Evolutionary conservation across 1,140 invertebrate genomes (phyloP).

Genomic region (Epicauta chinensis): DNA sequence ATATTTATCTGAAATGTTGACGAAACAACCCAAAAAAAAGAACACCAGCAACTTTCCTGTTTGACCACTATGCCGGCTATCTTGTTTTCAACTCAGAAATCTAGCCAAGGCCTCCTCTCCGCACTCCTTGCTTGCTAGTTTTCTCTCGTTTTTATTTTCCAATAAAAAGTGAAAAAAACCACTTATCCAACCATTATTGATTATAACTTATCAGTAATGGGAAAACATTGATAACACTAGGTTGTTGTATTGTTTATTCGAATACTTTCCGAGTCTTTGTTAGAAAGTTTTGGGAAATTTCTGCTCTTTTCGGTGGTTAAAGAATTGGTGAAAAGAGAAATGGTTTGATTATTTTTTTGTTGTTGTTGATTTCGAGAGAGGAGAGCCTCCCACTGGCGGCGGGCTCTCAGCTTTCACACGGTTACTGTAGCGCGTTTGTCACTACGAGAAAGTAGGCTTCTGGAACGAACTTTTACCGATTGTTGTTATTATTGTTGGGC

Average conservation of each 20-base stretch:
- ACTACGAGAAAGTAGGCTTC: slow-evolving; percentile 38
- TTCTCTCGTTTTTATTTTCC: neutral
- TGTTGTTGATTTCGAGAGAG: no score
- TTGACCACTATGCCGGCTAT: slow-evolving; percentile 1
- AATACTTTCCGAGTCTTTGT: neutral
- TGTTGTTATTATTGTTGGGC: slow-evolving; percentile 20
- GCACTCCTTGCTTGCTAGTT: neutral
- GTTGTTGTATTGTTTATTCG: neutral
- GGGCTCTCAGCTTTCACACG: slow-evolving; percentile 24
- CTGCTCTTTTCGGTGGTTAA: neutral
- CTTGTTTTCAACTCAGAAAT: no score
- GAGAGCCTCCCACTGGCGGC: slow-evolving; percentile 25
- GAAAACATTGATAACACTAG: neutral
- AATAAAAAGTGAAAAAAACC: no score
- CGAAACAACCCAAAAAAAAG: slow-evolving; percentile 5
- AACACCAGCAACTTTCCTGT: slow-evolving; percentile 1
- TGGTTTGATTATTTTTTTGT: slow-evolving; percentile 2
- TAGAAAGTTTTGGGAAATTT: neutral
- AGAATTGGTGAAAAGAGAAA: slow-evolving; percentile 28
- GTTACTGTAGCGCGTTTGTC: slow-evolving; percentile 23
- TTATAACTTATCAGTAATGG: no score
- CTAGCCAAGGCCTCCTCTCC: no score
- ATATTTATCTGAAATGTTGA: neutral
- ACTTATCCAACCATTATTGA: no score
- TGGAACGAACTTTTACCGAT: slow-evolving; percentile 39